Percentiles rank a stretch among this genome's conserved stretches.
Evolutionary conservation across 2,888 invertebrate genomes (phyloP).

Genomic region (Zaprionus obscuricornis): DNA sequence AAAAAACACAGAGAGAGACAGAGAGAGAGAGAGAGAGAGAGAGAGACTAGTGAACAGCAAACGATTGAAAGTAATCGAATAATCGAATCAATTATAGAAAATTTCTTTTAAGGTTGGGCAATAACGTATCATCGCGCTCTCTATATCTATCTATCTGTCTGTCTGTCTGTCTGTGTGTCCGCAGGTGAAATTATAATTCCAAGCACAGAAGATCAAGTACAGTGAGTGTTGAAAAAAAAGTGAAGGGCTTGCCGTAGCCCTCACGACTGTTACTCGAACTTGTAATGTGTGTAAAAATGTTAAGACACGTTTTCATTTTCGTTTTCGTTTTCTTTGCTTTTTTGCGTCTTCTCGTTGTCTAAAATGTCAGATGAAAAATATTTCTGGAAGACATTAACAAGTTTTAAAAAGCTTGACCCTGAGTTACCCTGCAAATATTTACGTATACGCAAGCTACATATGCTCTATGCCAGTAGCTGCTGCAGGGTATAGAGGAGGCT

Average conservation of each 20-base stretch:
- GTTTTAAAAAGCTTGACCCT: no score
- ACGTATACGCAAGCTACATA: no score
- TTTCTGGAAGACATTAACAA: no score
- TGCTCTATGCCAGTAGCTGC: no score
- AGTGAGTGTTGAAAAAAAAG: slow-evolving; percentile 50
- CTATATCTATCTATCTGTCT: slow-evolving; percentile 30
- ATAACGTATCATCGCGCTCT: slow-evolving; percentile 2
- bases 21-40: no score
- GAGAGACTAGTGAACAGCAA: no score
- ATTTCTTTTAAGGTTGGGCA: slow-evolving; percentile 45
- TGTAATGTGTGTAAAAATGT: slow-evolving; percentile 27
- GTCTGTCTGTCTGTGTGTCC: slow-evolving; percentile 21
- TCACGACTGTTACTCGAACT: slow-evolving; percentile 42
- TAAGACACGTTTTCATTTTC: slow-evolving; percentile 40
- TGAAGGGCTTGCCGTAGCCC: slow-evolving; percentile 63
- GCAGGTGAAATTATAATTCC: slow-evolving; percentile 64
- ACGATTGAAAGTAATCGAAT: slow-evolving; percentile 25
- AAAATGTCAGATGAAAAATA: slow-evolving; percentile 40
- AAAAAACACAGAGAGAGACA: no score
- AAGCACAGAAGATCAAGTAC: slow-evolving; percentile 51
- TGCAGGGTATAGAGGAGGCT: neutral
- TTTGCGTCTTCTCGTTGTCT: no score
- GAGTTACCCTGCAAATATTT: neutral
- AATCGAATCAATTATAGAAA: slow-evolving; percentile 49
- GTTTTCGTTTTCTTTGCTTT: no score